These are phyloP conservation scores for Xestia ashworthii DNA, from an alignment of 2,888 invertebrate species.

Conservation along the genomic window DNA sequence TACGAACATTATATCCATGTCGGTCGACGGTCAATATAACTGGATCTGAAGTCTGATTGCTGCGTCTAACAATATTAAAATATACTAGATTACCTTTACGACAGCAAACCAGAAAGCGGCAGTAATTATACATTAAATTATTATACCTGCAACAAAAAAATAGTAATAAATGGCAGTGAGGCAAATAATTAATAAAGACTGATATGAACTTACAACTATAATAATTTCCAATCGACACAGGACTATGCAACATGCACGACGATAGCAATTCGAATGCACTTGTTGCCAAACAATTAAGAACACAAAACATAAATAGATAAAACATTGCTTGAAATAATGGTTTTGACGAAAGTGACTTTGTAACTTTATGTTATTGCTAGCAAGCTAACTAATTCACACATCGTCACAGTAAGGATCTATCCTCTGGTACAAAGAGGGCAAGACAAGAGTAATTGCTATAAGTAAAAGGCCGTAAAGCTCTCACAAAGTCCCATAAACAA, in stretches of 20 bases:
- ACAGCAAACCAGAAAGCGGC: conserved; percentile 52
- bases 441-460: conserved; percentile 50
- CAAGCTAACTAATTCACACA: conserved; percentile 59
- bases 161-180: conserved; percentile 25
- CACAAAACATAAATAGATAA: conserved; percentile 19
- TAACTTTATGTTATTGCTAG: conserved; percentile 37
- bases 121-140: conserved; percentile 58
- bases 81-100: conserved; percentile 62
- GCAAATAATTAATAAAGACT: conserved; percentile 41
- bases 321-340: conserved; percentile 14
- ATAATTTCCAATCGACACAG: conserved; percentile 28
- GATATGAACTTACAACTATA: conserved; percentile 24
- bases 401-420: conserved; percentile 60
- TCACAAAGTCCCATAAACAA: conserved; percentile 60
- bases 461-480: conserved; percentile 55
- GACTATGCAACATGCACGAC: conserved; percentile 51
- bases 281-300: conserved; percentile 46
- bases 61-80: conserved; percentile 47
- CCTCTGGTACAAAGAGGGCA: conserved; percentile 57
- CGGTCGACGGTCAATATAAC: conserved; percentile 49
- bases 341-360: conserved; percentile 44
- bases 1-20: conserved; percentile 35
- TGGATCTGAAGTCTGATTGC: conserved; percentile 39
- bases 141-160: conserved; percentile 64
- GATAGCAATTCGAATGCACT: conserved; percentile 52